Evolutionary conservation across 2,888 invertebrate genomes (phyloP).

Genomic region (Drosophila affinis): DNA sequence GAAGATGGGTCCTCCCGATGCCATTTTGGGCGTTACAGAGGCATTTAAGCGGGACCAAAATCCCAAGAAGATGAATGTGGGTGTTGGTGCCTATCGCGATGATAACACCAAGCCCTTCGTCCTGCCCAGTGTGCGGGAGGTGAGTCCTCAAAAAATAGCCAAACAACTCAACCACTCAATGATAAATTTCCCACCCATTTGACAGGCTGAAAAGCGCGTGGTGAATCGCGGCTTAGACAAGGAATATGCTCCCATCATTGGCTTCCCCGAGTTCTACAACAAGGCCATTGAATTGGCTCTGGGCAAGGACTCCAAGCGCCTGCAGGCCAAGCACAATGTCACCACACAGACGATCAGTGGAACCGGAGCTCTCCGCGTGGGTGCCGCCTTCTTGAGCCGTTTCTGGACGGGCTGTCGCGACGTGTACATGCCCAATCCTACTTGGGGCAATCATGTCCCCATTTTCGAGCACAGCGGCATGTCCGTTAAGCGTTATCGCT

Average conservation of each 20-base stretch:
- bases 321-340: conserved; percentile 88
- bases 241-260: conserved; percentile 97
- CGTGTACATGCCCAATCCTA: conserved; percentile 94
- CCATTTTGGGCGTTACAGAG: conserved; percentile 98
- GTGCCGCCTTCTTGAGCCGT: conserved; percentile 92
- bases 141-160: conserved; percentile 69
- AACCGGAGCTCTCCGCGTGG: conserved; percentile 97
- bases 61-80: conserved; percentile 97
- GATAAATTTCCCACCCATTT: not conserved
- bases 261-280: conserved; percentile 92
- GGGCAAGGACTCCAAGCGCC: conserved; percentile 89
- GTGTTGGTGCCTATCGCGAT: conserved; percentile 98
- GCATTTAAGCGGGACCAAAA: conserved; percentile 95
- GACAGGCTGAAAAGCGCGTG: conserved; percentile 92
- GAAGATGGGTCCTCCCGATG: conserved; percentile 98
- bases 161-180: too few species aligned
- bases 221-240: conserved; percentile 90
- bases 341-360: conserved; percentile 97
- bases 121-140: conserved; percentile 93
- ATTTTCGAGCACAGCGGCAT: conserved; percentile 95
- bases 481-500: conserved; percentile 94
- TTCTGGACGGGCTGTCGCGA: conserved; percentile 92
- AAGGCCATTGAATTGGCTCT: conserved; percentile 94
- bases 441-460: conserved; percentile 99
- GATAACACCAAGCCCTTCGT: conserved; percentile 98